Base-by-base conservation (phyloP, 2,888 invertebrate genomes). In the Andrena dorsata region DNA sequence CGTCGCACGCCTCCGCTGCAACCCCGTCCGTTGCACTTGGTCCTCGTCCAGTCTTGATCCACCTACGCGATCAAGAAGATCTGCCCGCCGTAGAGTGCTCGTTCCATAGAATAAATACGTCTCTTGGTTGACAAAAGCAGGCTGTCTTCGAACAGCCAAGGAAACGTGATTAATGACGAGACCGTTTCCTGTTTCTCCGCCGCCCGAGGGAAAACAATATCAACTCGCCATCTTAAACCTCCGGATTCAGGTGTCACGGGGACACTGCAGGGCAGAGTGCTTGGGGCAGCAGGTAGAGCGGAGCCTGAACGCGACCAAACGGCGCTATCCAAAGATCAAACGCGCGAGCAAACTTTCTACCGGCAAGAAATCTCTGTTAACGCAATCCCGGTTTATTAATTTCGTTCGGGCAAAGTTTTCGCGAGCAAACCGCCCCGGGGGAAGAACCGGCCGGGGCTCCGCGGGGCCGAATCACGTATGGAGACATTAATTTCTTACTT, bases 91-190 rank as follows among this genome's bases (percentile, higher is more conserved):
- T 92, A 84, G 23, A 56, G 88, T 73, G 92, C 77, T 90, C 84
- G 85, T 84, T 47, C 84, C 87, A 81, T 76, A 83, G 91, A 90
- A 91, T 90, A 91, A 91, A 91, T 89, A 88, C 89, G 75, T 86
- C 83, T 76, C 70, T 41, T 41, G 16, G 87, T 84, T 90, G 91
- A 92, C 92, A 91, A 92, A 91, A 88, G 90, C 86, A 89, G 86
- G 84, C 83, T 88, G 89, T 90, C 90, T 91, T 90, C 88, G 87
- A 91, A 90, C 90, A 89, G 89, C 89, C 91, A 90, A 89, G 90
- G 87, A 88, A 90, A 89, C 88, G 90, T 93, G 93, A 93, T 92
- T 92, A 93, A 93, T 92, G 92, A 91, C 89, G 84, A 60, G 49
- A 64, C 79, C 80, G 73, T 77, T 79, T 70, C 73, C 74, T 72